Base-by-base conservation (phyloP, 2,113 vertebrate genomes). In the Chloebia gouldiae region DNA sequence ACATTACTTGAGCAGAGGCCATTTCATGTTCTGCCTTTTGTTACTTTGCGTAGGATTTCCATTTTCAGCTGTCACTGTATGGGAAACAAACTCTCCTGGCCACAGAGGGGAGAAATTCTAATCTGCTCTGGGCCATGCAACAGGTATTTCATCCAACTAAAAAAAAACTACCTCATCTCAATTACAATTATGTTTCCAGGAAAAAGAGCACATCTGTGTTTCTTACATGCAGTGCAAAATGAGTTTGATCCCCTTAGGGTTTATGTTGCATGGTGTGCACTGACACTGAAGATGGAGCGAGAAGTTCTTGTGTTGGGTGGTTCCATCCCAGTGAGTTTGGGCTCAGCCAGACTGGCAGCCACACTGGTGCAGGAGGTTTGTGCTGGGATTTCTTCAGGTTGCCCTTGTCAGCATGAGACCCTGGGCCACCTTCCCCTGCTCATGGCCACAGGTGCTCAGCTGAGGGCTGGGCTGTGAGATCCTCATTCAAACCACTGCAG, bases 401-500 rank as follows among this genome's bases (percentile, higher is more conserved):
- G 63, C 40, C 39, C 27, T 59, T 19, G 33, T 37, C 28, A 63
- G 28, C 2, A 0, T 3, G 19, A 85, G 47, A 16, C 56, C 25
- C n/a, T 3, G 3, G 33, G 59, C 44, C 7, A 5, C 68, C 59
- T 54, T 86, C 15, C 53, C 23, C n/a, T 3, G 7, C 69, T 37
- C 15, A 1, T 17, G 59, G 63, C 33, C 19, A 10, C 27, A 40
- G 45, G 11, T 31, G n/a, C 71, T 71, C 0, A 0, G 59, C 83
- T 60, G 81, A 42, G 64, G 63, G 42, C 60, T 31, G 11, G 44
- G 45, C 72, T 64, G 44, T 13, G 59, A 60, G 73, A 56, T 28
- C 64, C 64, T 64, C 5, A 0, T 59, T 75, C 40, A 27, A 6
- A 49, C 10, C 1, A 1, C 66, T 81, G 4, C 4, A 5, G n/a